A percentile compares a stretch with the other conserved stretches of the same genome.
Conservation (phyloP, 2,797 vertebrate genomes). For the Mycteria americana region DNA sequence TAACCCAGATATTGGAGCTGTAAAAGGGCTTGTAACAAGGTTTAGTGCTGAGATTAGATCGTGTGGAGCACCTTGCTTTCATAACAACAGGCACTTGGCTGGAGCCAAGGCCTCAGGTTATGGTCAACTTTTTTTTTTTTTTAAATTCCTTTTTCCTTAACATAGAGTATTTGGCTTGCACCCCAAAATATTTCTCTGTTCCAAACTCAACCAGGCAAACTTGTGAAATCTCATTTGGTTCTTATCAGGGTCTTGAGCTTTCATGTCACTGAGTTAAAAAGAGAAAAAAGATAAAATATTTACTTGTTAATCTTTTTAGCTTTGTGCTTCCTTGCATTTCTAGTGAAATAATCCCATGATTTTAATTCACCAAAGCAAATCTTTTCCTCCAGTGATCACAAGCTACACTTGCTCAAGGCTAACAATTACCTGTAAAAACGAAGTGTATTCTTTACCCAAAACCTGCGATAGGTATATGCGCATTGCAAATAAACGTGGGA, state of each 20-base stretch:
- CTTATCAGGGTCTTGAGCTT: constrained; percentile 50
- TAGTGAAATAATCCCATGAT: constrained; percentile 45
- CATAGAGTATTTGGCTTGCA: constrained; percentile 26
- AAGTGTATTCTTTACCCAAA: background rate
- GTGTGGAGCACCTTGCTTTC: constrained; percentile 78
- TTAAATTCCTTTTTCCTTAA: constrained; percentile 4
- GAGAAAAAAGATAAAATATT: constrained; percentile 27
- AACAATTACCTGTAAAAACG: constrained; percentile 64
- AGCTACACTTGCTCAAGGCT: constrained; percentile 56
- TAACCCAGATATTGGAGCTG: constrained; percentile 80
- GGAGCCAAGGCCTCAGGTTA: constrained; percentile 71
- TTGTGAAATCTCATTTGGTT: constrained; percentile 31
- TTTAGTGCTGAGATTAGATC: constrained; percentile 82
- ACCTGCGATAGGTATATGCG: background rate
- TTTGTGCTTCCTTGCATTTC: constrained; percentile 35
- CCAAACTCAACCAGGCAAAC: constrained; percentile 29
- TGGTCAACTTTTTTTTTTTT: constrained; percentile 51
- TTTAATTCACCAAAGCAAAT: constrained; percentile 66
- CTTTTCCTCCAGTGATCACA: constrained; percentile 53
- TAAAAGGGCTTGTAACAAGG: constrained; percentile 81
- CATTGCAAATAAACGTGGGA: background rate
- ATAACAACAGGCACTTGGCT: constrained; percentile 74
- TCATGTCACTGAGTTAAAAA: constrained; percentile 40
- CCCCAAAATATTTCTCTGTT: constrained; percentile 37
- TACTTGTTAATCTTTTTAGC: constrained; percentile 38